Evolutionary conservation across 1,140 invertebrate species (phyloP), one percentile per base, ranked within the genome.

Genomic region (Globodera rostochiensis): DNA sequence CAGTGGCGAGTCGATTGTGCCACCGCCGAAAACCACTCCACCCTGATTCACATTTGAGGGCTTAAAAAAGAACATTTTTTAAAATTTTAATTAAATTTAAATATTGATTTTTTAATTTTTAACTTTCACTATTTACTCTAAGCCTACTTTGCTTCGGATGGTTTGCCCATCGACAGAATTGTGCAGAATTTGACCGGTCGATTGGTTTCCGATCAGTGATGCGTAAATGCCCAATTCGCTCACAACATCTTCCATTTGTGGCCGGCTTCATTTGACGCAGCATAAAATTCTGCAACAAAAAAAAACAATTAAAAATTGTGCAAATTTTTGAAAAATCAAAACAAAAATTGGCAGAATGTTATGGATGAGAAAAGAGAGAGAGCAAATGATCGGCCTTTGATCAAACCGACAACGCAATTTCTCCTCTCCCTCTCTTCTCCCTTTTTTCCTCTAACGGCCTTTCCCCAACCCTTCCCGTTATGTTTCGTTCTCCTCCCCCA

Each of bases 141-240:
- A 36, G 36, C 36, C 36, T 36, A 67, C 76, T 47, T 78, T 78
- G 66, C 64, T 78, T 36, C 70, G 66, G 69, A 78, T 67, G 25
- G 66, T 69, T 25, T 78, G 64, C 25, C 76, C 76, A 47, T 78
- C 76, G 9, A 67, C 45, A 36, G 66, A 15, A 21, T 78, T 78
- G 49, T 64, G 46, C 13, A 78, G 13, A 4, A 78, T n/a, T 46
- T 50, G 19, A 46, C 64, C 64, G 36, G 6, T 47, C 36, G 69
- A 36, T 5, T 47, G 36, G 70, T 78, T 60, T 4, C 76, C 76
- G 11, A 78, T 13, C 11, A 78, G 66, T 64, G 76, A 64, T 45
- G 60, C 76, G 50, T 64, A 78, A 70, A 78, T 70, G 25, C 76
- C 64, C 49, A 78, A n/a, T 47, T 78, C 64, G n/a, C 49, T 70